Evolutionary conservation across 2,113 vertebrate species (phyloP).

Genomic region (Marmota flaviventris): DNA sequence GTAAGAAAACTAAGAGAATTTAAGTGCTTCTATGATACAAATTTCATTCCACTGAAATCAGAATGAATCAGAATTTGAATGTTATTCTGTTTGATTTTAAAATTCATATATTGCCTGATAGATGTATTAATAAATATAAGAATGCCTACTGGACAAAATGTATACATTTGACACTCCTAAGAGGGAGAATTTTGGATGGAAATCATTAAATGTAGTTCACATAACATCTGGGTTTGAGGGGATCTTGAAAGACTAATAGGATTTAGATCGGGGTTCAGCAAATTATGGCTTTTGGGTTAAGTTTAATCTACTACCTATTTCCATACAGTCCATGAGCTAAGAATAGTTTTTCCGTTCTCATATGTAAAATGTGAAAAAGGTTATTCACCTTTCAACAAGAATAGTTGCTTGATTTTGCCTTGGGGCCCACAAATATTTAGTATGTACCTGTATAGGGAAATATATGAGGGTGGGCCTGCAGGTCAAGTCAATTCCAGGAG

Average conservation of each 20-base stretch:
- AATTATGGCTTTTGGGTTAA: not conserved
- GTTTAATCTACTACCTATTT: not conserved
- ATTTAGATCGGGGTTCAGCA: not conserved
- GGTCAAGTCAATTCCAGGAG: not conserved
- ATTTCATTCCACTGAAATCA: not conserved
- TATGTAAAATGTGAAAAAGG: conserved; percentile 48
- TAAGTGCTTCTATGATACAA: not conserved
- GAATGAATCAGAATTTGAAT: conserved; percentile 19
- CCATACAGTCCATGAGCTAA: not conserved
- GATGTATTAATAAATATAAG: not conserved
- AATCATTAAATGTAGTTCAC: not conserved
- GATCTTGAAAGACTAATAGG: not conserved
- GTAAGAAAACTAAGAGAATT: not conserved
- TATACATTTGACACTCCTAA: not conserved
- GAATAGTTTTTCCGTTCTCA: not conserved
- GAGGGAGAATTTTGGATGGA: not conserved
- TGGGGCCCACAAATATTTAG: not conserved
- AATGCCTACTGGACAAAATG: not conserved
- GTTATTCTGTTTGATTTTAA: conserved; percentile 38
- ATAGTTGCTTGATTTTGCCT: not conserved
- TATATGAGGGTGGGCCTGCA: not conserved
- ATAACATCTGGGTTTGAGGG: not conserved
- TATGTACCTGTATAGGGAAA: not conserved
- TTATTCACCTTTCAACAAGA: conserved; percentile 1
- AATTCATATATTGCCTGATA: not conserved